Evolutionary conservation across 2,888 invertebrate species (phyloP).

Genomic region (Argyresthia albistria): DNA sequence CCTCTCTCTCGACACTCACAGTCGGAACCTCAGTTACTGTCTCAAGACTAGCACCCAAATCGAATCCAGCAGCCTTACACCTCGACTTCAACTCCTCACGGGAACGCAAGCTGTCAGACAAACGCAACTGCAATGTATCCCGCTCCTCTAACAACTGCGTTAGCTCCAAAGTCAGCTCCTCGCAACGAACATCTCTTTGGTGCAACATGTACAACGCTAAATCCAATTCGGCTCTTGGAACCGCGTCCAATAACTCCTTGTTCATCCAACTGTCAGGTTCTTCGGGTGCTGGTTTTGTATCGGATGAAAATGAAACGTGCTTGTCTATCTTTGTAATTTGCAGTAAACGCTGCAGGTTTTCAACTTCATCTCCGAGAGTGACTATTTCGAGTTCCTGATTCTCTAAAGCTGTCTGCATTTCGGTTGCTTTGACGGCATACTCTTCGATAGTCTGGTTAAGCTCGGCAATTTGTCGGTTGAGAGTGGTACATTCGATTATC

Average conservation of each 20-base stretch:
- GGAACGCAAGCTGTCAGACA: conserved; percentile 85
- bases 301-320: conserved; percentile 59
- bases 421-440: conserved; percentile 65
- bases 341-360: conserved; percentile 36
- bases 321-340: conserved; percentile 47
- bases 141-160: conserved; percentile 88
- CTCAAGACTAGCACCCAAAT: conserved; percentile 36
- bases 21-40: conserved; percentile 36
- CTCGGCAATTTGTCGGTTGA: conserved; percentile 65
- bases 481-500: conserved; percentile 57
- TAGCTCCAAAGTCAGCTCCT: conserved; percentile 88
- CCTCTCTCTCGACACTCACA: conserved; percentile 36
- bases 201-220: conserved; percentile 88
- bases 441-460: conserved; percentile 66
- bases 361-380: conserved; percentile 77
- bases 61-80: conserved; percentile 30
- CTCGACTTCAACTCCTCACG: conserved; percentile 71
- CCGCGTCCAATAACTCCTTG: conserved; percentile 46
- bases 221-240: conserved; percentile 79
- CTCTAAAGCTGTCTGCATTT: conserved; percentile 75
- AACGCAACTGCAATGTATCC: conserved; percentile 85
- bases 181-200: conserved; percentile 88
- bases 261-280: conserved; percentile 20
- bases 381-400: conserved; percentile 82
- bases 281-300: conserved; percentile 43